Conservation (phyloP, 2,113 vertebrate genomes). For the Anseranas semipalmata region DNA sequence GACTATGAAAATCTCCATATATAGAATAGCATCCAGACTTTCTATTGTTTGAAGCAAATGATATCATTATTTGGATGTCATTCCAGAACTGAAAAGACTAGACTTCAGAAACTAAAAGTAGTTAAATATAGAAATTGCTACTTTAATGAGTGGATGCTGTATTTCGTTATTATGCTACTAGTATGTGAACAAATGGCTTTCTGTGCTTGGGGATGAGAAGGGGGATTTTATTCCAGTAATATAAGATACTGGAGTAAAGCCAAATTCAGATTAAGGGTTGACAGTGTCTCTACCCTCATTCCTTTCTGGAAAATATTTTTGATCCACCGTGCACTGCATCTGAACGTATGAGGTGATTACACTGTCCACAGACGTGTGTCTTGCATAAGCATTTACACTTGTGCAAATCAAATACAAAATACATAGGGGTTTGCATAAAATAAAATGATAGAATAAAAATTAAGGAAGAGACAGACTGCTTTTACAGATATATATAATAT, state of each 20-base stretch:
- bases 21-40: conserved; percentile 73
- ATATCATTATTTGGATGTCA: conserved; percentile 70
- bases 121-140: conserved; percentile 65
- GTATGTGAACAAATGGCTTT: conserved; percentile 57
- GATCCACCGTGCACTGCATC: not conserved
- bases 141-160: conserved; percentile 48
- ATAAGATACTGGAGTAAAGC: conserved; percentile 18
- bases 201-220: conserved; percentile 49
- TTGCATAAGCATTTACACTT: not conserved
- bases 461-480: not conserved
- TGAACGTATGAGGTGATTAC: not conserved
- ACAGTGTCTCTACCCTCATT: not conserved
- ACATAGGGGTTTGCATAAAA: not conserved
- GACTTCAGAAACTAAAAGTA: conserved; percentile 53
- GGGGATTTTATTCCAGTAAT: conserved; percentile 37
- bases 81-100: conserved; percentile 61
- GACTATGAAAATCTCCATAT: conserved; percentile 63
- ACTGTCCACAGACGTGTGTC: not conserved
- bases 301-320: not conserved
- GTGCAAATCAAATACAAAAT: not conserved
- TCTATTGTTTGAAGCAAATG: conserved; percentile 72
- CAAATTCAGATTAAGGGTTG: conserved; percentile 24
- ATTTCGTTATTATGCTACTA: conserved; percentile 51
- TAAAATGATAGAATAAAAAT: not conserved
- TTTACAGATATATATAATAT: too few species aligned